Conservation (phyloP, 2,113 vertebrate species). For the Pelobates fuscus region DNA sequence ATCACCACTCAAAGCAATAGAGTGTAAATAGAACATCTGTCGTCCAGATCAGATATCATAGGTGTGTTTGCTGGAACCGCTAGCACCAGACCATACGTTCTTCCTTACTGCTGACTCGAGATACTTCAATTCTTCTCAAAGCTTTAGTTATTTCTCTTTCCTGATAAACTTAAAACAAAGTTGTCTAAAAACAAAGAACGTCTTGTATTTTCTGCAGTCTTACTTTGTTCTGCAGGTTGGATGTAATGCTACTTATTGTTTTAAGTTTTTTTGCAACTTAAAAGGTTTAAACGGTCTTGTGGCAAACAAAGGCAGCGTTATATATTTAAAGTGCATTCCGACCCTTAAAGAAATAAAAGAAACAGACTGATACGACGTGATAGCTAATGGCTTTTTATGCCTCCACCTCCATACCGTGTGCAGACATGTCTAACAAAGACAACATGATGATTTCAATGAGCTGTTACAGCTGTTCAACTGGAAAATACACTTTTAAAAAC, state of each 20-base stretch:
- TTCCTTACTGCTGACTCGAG: constrained; percentile 29
- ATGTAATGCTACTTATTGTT: constrained; percentile 24
- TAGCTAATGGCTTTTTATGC: not conserved
- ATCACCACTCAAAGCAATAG: constrained; percentile 9
- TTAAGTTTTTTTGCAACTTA: constrained; percentile 7
- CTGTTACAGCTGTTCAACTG: not conserved
- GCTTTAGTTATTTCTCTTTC: constrained; percentile 18
- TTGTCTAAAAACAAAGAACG: constrained; percentile 27
- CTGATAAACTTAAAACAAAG: constrained; percentile 12
- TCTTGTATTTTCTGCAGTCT: constrained; percentile 9
- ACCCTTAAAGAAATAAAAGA: not conserved
- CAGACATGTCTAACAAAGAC: not conserved
- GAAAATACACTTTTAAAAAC: no score
- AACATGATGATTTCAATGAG: not conserved
- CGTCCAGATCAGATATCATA: constrained; percentile 24
- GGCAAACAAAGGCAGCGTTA: constrained; percentile 2
- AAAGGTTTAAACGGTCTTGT: constrained; percentile 24
- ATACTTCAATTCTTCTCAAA: not conserved
- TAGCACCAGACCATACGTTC: constrained; percentile 1
- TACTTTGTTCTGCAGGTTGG: constrained; percentile 29
- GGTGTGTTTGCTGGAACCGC: constrained; percentile 11
- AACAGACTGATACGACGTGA: constrained; percentile 6
- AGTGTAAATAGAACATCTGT: constrained; percentile 1
- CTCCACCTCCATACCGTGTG: not conserved
- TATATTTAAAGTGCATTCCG: not conserved